Evolutionary conservation across 2,888 invertebrate genomes (phyloP).

Genomic region (Melanotus villosus): DNA sequence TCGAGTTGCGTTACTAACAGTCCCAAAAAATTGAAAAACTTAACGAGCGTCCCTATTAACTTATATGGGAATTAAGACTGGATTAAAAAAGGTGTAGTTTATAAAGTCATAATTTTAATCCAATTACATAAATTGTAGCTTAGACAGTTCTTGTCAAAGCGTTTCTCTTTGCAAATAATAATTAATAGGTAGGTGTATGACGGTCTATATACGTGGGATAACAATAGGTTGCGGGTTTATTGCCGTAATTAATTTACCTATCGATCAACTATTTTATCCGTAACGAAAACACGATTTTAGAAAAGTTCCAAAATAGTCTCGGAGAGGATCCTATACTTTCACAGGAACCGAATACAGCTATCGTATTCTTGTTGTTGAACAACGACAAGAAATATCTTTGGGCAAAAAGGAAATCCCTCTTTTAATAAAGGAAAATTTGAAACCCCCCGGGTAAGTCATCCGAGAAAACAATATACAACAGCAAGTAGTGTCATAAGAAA

Average conservation of each 20-base stretch:
- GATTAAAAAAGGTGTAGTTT: too few species aligned
- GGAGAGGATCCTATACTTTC: too few species aligned
- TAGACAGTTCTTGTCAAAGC: slow-evolving; percentile 20
- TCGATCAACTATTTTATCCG: slow-evolving; percentile 40
- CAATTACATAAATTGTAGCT: slow-evolving; percentile 28
- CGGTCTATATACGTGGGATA: slow-evolving; percentile 43
- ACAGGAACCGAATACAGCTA: too few species aligned
- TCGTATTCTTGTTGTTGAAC: too few species aligned
- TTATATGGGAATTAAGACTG: too few species aligned
- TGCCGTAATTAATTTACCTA: slow-evolving; percentile 49
- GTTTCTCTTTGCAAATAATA: slow-evolving; percentile 42
- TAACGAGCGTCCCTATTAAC: too few species aligned
- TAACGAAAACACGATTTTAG: background rate
- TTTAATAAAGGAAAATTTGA: slow-evolving; percentile 4
- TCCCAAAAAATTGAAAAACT: too few species aligned
- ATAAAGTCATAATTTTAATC: slow-evolving; percentile 31
- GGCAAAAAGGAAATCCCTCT: background rate
- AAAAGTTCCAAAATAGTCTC: background rate
- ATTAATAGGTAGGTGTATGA: slow-evolving; percentile 47
- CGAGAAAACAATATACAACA: slow-evolving; percentile 5
- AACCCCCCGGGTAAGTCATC: background rate
- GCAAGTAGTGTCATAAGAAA: slow-evolving; percentile 13
- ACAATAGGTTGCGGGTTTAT: slow-evolving; percentile 43
- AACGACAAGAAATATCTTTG: background rate
- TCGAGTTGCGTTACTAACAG: too few species aligned